phyloP scores from a whole-genome alignment of 1,140 invertebrate species.

The Apocrypta bakeri region DNA sequence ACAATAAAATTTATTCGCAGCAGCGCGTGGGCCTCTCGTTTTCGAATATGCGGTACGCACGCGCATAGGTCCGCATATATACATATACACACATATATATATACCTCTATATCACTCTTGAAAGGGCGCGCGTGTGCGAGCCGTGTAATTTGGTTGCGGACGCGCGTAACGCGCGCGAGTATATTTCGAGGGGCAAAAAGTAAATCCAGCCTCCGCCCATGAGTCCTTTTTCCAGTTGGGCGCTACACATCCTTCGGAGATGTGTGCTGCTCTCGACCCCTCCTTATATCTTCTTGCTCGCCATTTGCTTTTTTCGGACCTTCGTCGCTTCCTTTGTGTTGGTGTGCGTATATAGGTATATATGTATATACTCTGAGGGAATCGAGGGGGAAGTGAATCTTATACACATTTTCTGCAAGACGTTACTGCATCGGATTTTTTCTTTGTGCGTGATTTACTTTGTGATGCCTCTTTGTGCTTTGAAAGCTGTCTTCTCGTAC shows the following conservation, averaged over 20 bases:
- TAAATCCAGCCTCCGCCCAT: constrained; percentile 12
- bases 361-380: no score
- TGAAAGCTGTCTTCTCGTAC: not conserved
- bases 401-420: not conserved
- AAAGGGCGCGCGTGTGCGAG: not conserved
- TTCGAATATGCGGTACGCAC: no score
- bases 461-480: not conserved
- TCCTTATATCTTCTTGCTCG: not conserved
- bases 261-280: not conserved
- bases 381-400: not conserved
- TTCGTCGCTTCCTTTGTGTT: not conserved
- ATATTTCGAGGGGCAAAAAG: not conserved
- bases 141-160: constrained; percentile 24
- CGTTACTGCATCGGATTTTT: not conserved
- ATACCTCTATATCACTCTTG: not conserved
- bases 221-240: not conserved
- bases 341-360: no score
- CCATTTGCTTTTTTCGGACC: not conserved
- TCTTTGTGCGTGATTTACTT: not conserved
- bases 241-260: not conserved
- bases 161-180: not conserved
- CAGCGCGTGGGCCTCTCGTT: no score
- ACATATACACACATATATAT: no score
- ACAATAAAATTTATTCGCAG: no score
- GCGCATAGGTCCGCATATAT: no score